Conservation (phyloP, 2,797 vertebrate species). For the Gymnoscopelus microlampas region DNA sequence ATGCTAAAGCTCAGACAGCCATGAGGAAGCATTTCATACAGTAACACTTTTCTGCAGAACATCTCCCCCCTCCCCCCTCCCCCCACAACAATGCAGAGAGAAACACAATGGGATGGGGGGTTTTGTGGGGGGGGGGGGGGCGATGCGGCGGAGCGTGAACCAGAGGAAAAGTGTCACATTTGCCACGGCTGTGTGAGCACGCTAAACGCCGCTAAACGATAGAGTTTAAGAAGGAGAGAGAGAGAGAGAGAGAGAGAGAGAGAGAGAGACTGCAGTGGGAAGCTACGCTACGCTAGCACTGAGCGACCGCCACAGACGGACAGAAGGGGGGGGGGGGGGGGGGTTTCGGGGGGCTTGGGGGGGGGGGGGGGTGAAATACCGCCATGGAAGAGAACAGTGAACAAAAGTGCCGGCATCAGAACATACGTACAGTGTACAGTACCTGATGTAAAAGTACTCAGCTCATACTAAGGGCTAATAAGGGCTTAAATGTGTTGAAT, state of each 20-base stretch:
- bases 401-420: no score
- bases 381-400: no score
- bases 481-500: no score
- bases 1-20: conserved; percentile 87
- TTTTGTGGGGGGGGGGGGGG: no score
- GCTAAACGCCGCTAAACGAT: conserved; percentile 83
- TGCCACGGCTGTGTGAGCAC: conserved; percentile 84
- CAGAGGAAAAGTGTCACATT: conserved; percentile 83
- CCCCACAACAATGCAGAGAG: conserved; percentile 77
- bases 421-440: no score
- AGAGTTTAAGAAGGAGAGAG: conserved; percentile 74
- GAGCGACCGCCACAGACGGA: background rate
- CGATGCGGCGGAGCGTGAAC: conserved; percentile 76
- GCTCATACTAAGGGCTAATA: no score
- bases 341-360: no score
- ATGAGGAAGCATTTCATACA: conserved; percentile 82
- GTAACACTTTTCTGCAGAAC: conserved; percentile 73
- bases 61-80: conserved; percentile 75
- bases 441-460: no score
- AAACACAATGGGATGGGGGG: conserved; percentile 80
- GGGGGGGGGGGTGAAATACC: no score
- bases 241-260: conserved; percentile 77
- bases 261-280: conserved; percentile 65
- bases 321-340: conserved; percentile 5
- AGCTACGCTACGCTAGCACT: background rate